Percentiles rank a stretch among this genome's conserved stretches.
phyloP scores from a whole-genome alignment of 2,113 vertebrate species.

The Neoarius graeffei region DNA sequence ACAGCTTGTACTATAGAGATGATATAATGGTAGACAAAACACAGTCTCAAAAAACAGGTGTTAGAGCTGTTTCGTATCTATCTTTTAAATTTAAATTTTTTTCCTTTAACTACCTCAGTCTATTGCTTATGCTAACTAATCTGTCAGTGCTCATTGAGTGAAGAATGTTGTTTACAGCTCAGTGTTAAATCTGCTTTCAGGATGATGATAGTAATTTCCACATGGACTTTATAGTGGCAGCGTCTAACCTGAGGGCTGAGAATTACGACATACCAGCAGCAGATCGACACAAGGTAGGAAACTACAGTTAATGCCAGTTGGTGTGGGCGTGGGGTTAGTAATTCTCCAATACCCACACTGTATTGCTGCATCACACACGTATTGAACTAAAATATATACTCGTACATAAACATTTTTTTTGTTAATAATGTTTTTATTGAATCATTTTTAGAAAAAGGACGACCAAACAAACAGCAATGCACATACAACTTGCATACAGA shows the following conservation, averaged over 20 bases:
- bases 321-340: background rate
- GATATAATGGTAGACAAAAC: background rate
- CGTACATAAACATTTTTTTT: too few relatives aligned
- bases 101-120: background rate
- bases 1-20: slow-evolving; percentile 5
- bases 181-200: slow-evolving; percentile 63
- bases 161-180: slow-evolving; percentile 18
- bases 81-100: background rate
- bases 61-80: background rate
- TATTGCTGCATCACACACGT: background rate
- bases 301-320: background rate
- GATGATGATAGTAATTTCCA: slow-evolving; percentile 81
- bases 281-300: slow-evolving; percentile 69
- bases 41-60: slow-evolving; percentile 3
- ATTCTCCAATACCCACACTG: background rate
- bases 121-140: background rate
- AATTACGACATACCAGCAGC: slow-evolving; percentile 83
- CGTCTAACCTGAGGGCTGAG: slow-evolving; percentile 82
- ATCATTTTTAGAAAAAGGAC: too few relatives aligned
- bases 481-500: too few relatives aligned
- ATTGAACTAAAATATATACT: background rate
- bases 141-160: background rate
- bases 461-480: too few relatives aligned
- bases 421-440: too few relatives aligned
- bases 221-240: slow-evolving; percentile 81